Base-by-base conservation (phyloP, 2,888 invertebrate species). In the Falcaria lacertinaria region DNA sequence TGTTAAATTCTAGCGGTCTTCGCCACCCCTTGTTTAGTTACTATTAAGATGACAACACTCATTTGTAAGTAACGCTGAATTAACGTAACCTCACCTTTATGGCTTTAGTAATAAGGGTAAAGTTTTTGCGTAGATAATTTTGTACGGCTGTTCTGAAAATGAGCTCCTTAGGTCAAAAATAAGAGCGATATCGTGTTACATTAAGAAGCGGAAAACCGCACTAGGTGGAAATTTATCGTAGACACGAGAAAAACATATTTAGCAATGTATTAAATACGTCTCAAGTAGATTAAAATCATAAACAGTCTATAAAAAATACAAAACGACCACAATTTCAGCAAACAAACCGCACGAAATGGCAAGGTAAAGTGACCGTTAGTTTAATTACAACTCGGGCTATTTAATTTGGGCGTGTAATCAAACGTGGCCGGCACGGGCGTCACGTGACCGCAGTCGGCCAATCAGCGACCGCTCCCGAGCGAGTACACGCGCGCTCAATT, bases 401-500 rank as follows among this genome's bases (percentile, higher is more conserved):
- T 37, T 37, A 37, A 37, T 37, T 37, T 22, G 25, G 22, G 14
- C 14, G 37, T 37, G 37, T 37, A 37, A 37, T 37, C 22, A 37
- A 37, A 37, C 37, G 15, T 19, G 37, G 25, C 11, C 1, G 28
- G 28, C 13, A 32, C 22, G 11, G 44, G 34, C 42, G 42, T 34
- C 32, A 39, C 32, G 39, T 28, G 35, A 35, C 43, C 39, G 41
- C 32, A 42, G 41, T 28, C 19, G 47, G 32, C 44, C 57, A 54
- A 54, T 61, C 58, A 47, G 44, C 52, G 42, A 28, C 32, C 39
- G 34, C 19, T 52, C 68, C 61, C 70, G 39, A 19, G 64, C 8
- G 70, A 33, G 34, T 62, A 62, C 66, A 62, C 42, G 60, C 55
- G 60, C 43, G 57, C 55, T 48, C 62, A 57, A 58, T 58, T 59